Percentiles rank a stretch among this genome's conserved stretches.
Conservation (phyloP, 1,140 invertebrate species). For the Caenorhabditis elegans region DNA sequence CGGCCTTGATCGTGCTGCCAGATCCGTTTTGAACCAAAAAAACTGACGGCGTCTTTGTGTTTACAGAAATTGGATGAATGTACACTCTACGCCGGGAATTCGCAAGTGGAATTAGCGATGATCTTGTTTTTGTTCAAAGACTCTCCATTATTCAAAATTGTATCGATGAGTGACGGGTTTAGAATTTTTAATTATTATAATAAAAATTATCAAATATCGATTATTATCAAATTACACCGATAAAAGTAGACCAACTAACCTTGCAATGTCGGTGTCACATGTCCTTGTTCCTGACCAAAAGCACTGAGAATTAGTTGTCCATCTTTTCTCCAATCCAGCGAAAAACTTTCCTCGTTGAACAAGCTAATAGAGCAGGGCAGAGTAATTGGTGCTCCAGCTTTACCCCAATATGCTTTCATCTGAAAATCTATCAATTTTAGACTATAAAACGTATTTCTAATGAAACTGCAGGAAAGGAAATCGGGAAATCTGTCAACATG, state of each 20-base stretch:
- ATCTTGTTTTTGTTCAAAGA: not conserved
- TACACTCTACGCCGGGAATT: not conserved
- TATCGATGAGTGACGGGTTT: not conserved
- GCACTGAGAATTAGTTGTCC: slow-evolving; percentile 36
- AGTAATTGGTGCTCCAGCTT: slow-evolving; percentile 20
- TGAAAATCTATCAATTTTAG: not conserved
- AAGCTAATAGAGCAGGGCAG: slow-evolving; percentile 24
- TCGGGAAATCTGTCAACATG: not conserved
- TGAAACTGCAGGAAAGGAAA: not conserved
- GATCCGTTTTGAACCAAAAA: not conserved
- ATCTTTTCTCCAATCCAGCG: slow-evolving; percentile 43
- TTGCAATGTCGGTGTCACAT: slow-evolving; percentile 37
- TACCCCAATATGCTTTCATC: slow-evolving; percentile 39
- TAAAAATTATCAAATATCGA: too few relatives aligned
- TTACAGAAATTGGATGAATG: not conserved
- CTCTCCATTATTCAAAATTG: not conserved
- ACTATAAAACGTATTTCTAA: not conserved
- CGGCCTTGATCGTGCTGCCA: not conserved
- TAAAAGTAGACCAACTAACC: not conserved
- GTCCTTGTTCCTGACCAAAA: slow-evolving; percentile 35
- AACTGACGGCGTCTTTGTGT: not conserved
- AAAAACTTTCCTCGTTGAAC: slow-evolving; percentile 19
- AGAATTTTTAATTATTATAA: not conserved
- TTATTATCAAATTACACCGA: too few relatives aligned
- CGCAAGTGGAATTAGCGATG: not conserved